A percentile compares a stretch with the other conserved stretches of the same genome.
Conservation (phyloP, 2,888 invertebrate genomes). For the Taphrorychus bicolor region DNA sequence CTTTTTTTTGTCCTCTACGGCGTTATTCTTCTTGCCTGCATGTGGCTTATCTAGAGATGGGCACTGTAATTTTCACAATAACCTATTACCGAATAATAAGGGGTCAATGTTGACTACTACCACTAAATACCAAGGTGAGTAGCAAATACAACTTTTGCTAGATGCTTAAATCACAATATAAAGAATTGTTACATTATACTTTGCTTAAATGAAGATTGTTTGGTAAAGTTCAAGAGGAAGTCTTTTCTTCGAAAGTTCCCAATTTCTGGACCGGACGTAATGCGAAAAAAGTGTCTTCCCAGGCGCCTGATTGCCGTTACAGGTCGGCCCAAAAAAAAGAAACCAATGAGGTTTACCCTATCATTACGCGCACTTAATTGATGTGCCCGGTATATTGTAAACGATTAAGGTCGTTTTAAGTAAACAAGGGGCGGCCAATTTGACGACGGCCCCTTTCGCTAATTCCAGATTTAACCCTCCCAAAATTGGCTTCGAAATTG, state of each 20-base stretch:
- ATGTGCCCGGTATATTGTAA: constrained; percentile 26
- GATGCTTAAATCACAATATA: no score
- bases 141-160: no score
- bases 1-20: constrained; percentile 28
- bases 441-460: constrained; percentile 25
- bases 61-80: constrained; percentile 27
- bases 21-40: constrained; percentile 23
- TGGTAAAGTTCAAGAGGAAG: not conserved
- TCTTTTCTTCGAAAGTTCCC: not conserved
- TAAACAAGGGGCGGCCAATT: constrained; percentile 39
- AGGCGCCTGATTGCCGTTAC: constrained; percentile 39
- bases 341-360: constrained; percentile 29
- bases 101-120: not conserved
- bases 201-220: no score
- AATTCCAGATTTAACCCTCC: constrained; percentile 18
- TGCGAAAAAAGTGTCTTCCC: constrained; percentile 38
- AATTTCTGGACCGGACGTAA: constrained; percentile 25
- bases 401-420: constrained; percentile 39
- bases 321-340: constrained; percentile 26
- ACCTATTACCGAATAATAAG: constrained; percentile 17
- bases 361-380: constrained; percentile 36
- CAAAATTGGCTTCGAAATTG: constrained; percentile 28
- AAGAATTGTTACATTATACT: no score
- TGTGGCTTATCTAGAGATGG: constrained; percentile 11
- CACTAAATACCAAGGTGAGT: not conserved